Percentiles rank a stretch among this genome's conserved stretches.
Evolutionary conservation across 2,888 invertebrate species (phyloP).

Genomic region (Lysandra coridon): DNA sequence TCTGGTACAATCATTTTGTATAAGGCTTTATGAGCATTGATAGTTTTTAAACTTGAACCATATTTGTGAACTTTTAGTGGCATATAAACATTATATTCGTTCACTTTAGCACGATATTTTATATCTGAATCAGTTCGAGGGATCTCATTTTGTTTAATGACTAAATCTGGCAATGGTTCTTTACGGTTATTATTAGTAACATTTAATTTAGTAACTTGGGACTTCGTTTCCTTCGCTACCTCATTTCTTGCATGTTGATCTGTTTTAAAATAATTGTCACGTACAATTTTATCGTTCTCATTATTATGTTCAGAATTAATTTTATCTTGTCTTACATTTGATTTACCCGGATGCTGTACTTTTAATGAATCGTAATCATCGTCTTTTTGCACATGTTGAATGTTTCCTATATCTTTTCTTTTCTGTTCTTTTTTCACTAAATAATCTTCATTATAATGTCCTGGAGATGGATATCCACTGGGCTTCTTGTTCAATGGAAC

Average conservation of each 20-base stretch:
- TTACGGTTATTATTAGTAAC: background rate
- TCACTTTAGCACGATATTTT: background rate
- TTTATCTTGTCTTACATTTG: background rate
- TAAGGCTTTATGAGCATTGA: background rate
- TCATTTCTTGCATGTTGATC: conserved; percentile 44
- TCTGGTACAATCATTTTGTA: conserved; percentile 15
- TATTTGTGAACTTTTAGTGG: conserved; percentile 5
- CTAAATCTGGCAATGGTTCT: background rate
- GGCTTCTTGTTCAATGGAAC: conserved; percentile 44
- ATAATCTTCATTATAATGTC: background rate
- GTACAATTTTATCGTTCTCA: conserved; percentile 38
- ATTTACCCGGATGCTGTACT: background rate
- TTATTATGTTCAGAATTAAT: background rate
- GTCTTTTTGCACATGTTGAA: background rate
- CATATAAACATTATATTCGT: background rate
- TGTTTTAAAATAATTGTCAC: conserved; percentile 37
- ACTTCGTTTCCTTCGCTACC: conserved; percentile 43
- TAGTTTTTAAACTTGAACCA: background rate
- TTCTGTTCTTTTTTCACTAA: background rate
- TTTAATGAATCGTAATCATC: background rate
- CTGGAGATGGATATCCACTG: background rate
- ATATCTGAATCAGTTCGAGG: background rate
- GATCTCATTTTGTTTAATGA: background rate
- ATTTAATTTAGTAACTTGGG: background rate
- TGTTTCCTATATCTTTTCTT: background rate